Percentiles rank a stretch among this genome's conserved stretches.
Conservation (phyloP, 2,797 vertebrate genomes). For the Rachycentron canadum region DNA sequence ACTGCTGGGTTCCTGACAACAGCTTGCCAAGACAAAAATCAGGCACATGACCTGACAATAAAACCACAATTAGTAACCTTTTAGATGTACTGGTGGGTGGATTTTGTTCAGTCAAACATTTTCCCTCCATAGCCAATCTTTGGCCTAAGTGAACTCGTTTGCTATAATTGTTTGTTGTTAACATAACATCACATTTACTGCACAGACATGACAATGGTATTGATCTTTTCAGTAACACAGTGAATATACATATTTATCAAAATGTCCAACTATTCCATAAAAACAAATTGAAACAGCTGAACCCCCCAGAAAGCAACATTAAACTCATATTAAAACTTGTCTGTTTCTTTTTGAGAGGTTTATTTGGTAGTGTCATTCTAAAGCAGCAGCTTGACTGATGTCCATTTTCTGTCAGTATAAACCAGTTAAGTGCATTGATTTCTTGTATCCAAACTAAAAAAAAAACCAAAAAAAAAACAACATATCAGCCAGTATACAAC, state of each 20-base stretch:
- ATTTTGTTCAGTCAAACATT: not conserved
- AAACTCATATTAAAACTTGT: not conserved
- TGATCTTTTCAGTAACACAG: not conserved
- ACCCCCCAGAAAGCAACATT: not conserved
- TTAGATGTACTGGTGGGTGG: not conserved
- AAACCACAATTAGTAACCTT: not conserved
- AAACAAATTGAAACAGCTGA: not conserved
- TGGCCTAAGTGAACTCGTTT: not conserved
- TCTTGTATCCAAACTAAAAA: not conserved
- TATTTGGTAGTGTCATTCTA: not conserved
- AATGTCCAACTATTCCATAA: not conserved
- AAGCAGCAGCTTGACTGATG: not conserved
- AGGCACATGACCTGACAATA: not conserved
- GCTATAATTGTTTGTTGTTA: not conserved
- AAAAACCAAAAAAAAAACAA: too few species aligned
- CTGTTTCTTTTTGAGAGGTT: not conserved
- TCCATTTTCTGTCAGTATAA: not conserved
- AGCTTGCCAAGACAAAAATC: not conserved
- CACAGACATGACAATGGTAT: not conserved
- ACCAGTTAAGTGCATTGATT: not conserved
- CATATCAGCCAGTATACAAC: too few species aligned
- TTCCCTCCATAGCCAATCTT: not conserved
- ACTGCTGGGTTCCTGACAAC: not conserved
- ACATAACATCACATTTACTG: not conserved
- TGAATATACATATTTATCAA: not conserved